Evolutionary conservation across 2,797 vertebrate genomes (phyloP).

Genomic region (Thunnus albacares): DNA sequence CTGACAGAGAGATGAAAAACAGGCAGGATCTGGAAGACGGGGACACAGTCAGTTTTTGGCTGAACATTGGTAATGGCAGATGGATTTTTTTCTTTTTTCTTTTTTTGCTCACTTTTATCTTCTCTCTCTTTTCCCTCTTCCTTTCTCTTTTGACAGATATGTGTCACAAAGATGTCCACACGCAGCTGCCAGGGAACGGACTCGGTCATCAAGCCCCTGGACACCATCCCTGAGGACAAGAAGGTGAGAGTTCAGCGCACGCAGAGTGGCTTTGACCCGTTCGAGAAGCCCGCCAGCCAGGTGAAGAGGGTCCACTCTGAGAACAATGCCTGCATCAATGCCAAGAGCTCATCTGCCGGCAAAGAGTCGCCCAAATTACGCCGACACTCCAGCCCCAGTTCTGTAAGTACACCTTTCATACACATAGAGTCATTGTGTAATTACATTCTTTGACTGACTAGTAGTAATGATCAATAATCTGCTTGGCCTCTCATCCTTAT

Average conservation of each 20-base stretch:
- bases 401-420: constrained; percentile 86
- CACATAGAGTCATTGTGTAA: too few relatives aligned
- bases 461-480: too few relatives aligned
- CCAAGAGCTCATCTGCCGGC: constrained; percentile 90
- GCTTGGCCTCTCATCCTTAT: not conserved
- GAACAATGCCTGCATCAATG: constrained; percentile 97
- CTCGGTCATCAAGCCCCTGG: constrained; percentile 96
- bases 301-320: constrained; percentile 97
- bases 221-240: constrained; percentile 97
- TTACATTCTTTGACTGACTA: not conserved
- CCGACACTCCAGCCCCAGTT: constrained; percentile 95
- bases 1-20: constrained; percentile 62
- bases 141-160: constrained; percentile 89
- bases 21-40: constrained; percentile 46
- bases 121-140: constrained; percentile 6
- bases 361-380: constrained; percentile 94
- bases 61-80: constrained; percentile 64
- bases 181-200: constrained; percentile 97
- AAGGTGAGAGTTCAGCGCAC: constrained; percentile 97
- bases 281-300: constrained; percentile 95
- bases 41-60: constrained; percentile 49
- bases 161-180: constrained; percentile 99
- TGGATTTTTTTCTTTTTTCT: constrained; percentile 44
- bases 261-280: constrained; percentile 95
- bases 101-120: constrained; percentile 35